Conservation (phyloP, 2,113 vertebrate genomes). For the Antechinus stuartii region DNA sequence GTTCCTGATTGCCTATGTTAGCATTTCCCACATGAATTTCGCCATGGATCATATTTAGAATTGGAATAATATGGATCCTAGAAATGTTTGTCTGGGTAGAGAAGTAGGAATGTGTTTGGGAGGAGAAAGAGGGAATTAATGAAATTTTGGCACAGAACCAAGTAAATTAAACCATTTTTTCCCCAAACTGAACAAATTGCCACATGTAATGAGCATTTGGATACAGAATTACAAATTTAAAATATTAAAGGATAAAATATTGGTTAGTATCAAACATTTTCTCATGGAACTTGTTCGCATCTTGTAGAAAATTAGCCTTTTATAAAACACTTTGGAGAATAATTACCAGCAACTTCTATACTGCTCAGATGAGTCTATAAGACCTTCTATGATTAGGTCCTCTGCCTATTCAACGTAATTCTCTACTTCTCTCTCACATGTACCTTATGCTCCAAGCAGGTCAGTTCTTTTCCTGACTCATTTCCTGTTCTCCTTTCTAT, state of each 20-base stretch:
- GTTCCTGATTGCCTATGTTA: neutral
- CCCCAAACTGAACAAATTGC: neutral
- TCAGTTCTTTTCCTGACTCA: neutral
- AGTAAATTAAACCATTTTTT: neutral
- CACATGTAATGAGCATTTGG: neutral
- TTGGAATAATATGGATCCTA: neutral
- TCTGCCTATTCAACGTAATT: neutral
- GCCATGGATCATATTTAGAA: neutral
- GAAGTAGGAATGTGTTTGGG: neutral
- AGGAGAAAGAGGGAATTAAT: neutral
- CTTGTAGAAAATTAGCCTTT: neutral
- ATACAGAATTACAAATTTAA: neutral
- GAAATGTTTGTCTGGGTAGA: neutral
- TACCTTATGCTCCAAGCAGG: neutral
- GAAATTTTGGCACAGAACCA: neutral
- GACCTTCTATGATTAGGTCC: neutral
- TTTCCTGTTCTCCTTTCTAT: neutral
- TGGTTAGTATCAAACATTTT: neutral
- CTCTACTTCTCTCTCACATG: neutral
- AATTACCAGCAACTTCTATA: neutral
- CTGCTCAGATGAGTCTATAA: neutral
- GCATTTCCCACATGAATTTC: neutral
- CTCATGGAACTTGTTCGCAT: neutral
- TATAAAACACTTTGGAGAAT: neutral
- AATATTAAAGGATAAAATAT: neutral